Evolutionary conservation across 2,113 vertebrate species (phyloP), one percentile per base, ranked within the genome.

Genomic region (Amphilophus citrinellus): DNA sequence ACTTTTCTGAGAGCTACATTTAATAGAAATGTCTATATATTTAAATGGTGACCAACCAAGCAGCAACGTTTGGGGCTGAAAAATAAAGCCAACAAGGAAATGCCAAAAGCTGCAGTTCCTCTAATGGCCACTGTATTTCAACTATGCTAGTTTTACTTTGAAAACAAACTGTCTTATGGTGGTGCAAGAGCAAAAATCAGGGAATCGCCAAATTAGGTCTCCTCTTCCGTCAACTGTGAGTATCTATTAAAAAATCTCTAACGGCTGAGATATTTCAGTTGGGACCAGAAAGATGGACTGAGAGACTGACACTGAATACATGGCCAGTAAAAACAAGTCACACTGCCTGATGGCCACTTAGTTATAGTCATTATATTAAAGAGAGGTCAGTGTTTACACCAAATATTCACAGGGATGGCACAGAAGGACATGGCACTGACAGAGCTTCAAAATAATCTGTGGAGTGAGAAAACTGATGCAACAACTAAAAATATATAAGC

Each of bases 351-450:
- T 0, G 42, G 0, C 6, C 42, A 68, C 18, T 27, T 68, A 50
- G 65, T 68, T 68, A 11, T 17, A 68, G 42, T 0, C 42, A 18
- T 44, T 44, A 44, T 44, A 44, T 13, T 44, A 3, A 44, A 4
- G 42, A 18, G 8, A 18, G n/a, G 4, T 10, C 7, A 68, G 39
- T 68, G 65, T 68, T 68, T 18, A 68, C 22, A 68, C 10, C 2
- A 44, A 44, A 44, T 44, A 68, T 68, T 50, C 6, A 17, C 15
- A 0, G 0, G 22, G 61, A 63, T 18, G 20, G 10, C 10, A 44
- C 42, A 10, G 42, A 44, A 44, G 10, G 42, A 44, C 42, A 44
- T 44, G 42, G 6, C 35, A 65, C 62, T 65, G 62, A 42, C 0
- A 0, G 65, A 71, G 15, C 47, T 30, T 1, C 24, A 50, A 30